Evolutionary conservation across 1,140 invertebrate species (phyloP).

Genomic region (Drosophila miranda): DNA sequence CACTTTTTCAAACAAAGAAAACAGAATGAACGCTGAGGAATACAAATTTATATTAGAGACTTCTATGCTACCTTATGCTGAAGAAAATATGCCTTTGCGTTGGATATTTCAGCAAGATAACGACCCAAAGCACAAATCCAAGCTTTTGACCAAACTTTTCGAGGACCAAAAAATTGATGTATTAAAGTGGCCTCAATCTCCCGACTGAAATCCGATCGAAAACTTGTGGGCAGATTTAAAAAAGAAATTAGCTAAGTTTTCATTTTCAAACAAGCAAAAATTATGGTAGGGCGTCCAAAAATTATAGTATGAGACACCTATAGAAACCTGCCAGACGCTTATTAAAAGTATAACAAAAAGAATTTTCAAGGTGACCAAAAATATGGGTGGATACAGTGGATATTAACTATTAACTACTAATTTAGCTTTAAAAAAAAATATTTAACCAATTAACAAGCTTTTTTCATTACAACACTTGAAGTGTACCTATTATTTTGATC

Average conservation of each 20-base stretch:
- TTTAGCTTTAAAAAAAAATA: no score
- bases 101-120: constrained; percentile 9
- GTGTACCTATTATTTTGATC: no score
- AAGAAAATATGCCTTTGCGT: constrained; percentile 2
- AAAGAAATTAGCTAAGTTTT: constrained; percentile 2
- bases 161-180: not conserved
- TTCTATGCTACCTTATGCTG: constrained; percentile 4
- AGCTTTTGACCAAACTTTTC: constrained; percentile 6
- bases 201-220: constrained; percentile 3
- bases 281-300: no score
- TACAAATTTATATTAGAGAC: constrained; percentile 5
- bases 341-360: no score
- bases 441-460: no score
- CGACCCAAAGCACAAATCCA: not conserved
- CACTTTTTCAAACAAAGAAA: constrained; percentile 3
- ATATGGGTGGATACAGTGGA: no score
- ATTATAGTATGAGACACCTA: no score
- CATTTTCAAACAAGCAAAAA: no score
- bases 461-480: no score
- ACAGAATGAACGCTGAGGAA: constrained; percentile 5
- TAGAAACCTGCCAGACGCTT: no score
- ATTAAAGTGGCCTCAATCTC: not conserved
- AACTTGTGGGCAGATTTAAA: constrained; percentile 12
- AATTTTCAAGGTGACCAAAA: no score
- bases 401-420: no score